Base-by-base conservation (phyloP, 2,797 vertebrate species). In the Epinephelus malabaricus region DNA sequence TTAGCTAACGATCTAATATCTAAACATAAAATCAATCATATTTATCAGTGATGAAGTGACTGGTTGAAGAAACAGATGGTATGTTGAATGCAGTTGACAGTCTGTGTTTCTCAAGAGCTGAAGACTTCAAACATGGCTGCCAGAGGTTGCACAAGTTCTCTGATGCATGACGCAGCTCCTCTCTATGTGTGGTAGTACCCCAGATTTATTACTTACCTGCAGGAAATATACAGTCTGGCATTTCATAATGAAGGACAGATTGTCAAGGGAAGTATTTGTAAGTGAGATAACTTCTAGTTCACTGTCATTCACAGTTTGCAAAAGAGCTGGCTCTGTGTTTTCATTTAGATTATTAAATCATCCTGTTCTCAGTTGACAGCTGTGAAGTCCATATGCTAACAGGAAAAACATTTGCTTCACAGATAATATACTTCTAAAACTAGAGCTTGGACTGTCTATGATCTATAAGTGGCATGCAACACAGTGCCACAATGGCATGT, bases 401-500 rank as follows among this genome's bases (percentile, higher is more conserved):
- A 59, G 30, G 25, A 65, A 25, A 59, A 27, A 63, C 1, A 3
- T 49, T 66, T 62, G 30, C 53, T 65, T 80, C n/a, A 64, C 70
- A 76, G 75, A 76, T 62, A 9, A 67, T 49, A 17, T 50, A 63
- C 75, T 59, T 71, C 49, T 70, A 70, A 27, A 74, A 69, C 50
- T 61, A 50, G 8, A 84, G 59, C 59, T 68, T 64, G n/a, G 60
- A 77, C 45, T 51, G 43, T 34, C 56, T 70, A 70, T 23, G 19
- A 76, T 80, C 59, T 63, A 81, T 53, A 50, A 62, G 73, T 63
- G 83, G 74, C 82, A 49, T 63, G 56, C n/a, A 76, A 61, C 30
- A 53, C 21, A 38, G 66, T 46, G 64, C 75, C 81, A 66, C 77
- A 8, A 82, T 89, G 90, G 85, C 90, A 79, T 83, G 53, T 79